Evolutionary conservation across 2,888 invertebrate species (phyloP).

Genomic region (Lissonota sp.): DNA sequence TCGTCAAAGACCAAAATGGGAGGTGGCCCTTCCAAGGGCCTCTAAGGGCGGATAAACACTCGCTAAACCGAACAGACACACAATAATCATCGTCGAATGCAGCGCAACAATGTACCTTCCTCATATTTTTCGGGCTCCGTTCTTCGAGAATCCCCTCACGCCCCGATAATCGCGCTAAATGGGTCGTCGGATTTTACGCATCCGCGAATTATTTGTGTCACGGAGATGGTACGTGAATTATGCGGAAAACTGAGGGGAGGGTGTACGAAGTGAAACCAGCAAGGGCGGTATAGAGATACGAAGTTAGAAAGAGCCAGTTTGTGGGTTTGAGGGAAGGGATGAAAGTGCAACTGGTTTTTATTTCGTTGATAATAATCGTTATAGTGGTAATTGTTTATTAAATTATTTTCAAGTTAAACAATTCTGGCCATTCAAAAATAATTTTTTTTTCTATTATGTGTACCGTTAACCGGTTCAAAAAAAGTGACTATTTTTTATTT

Average conservation of each 20-base stretch:
- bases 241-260: background rate
- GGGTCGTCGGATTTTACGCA: conserved; percentile 82
- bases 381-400: no score
- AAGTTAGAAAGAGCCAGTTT: no score
- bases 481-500: no score
- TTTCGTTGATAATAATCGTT: no score
- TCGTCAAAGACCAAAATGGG: background rate
- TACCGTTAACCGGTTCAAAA: no score
- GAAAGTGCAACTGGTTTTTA: no score
- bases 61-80: conserved; percentile 66
- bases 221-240: conserved; percentile 9
- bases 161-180: conserved; percentile 80
- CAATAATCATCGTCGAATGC: conserved; percentile 39
- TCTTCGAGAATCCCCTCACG: conserved; percentile 74
- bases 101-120: conserved; percentile 10
- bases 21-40: conserved; percentile 36
- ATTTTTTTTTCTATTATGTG: background rate
- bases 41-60: conserved; percentile 71
- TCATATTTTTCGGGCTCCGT: conserved; percentile 63
- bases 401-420: background rate
- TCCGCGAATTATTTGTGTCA: conserved; percentile 81
- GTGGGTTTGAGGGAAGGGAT: no score
- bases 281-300: background rate
- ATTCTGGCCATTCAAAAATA: background rate
- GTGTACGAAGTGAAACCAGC: background rate